A percentile compares a stretch with the other conserved stretches of the same genome.
phyloP scores from a whole-genome alignment of 2,113 vertebrate species.

The Chinchilla lanigera region DNA sequence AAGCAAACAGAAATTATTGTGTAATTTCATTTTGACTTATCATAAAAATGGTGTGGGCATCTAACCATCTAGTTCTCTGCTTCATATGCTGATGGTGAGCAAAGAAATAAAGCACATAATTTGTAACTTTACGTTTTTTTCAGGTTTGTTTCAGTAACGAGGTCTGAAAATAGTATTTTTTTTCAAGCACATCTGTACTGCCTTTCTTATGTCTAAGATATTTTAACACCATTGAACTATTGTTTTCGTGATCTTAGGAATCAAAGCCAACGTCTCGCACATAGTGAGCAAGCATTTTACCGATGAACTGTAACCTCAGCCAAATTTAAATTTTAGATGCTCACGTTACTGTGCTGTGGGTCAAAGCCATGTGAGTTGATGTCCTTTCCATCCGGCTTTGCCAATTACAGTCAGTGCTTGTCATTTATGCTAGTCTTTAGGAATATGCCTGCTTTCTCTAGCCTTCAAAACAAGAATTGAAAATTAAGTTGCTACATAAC shows the following conservation, averaged over 20 bases:
- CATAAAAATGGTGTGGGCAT: not conserved
- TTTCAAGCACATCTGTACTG: not conserved
- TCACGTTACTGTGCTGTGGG: not conserved
- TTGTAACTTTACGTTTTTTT: not conserved
- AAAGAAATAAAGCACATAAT: not conserved
- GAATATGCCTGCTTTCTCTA: not conserved
- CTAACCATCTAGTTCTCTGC: not conserved
- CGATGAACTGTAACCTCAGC: not conserved
- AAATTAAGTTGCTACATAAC: conserved; percentile 33
- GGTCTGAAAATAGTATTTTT: conserved; percentile 3
- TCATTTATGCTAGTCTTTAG: not conserved
- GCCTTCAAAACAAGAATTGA: not conserved
- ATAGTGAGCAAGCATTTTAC: not conserved
- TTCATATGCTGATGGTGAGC: not conserved
- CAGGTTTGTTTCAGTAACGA: conserved; percentile 13
- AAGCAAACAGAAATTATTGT: not conserved
- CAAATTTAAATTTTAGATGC: not conserved
- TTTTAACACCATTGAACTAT: not conserved
- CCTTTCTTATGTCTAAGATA: not conserved
- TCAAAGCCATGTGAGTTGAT: not conserved
- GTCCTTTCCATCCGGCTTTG: not conserved
- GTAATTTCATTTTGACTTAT: conserved; percentile 26
- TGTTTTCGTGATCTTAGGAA: not conserved
- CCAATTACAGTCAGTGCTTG: not conserved
- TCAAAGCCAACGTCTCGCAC: not conserved